Percentiles rank a stretch among this genome's conserved stretches.
Conservation (phyloP, 2,797 vertebrate species). For the Nannoperca australis region DNA sequence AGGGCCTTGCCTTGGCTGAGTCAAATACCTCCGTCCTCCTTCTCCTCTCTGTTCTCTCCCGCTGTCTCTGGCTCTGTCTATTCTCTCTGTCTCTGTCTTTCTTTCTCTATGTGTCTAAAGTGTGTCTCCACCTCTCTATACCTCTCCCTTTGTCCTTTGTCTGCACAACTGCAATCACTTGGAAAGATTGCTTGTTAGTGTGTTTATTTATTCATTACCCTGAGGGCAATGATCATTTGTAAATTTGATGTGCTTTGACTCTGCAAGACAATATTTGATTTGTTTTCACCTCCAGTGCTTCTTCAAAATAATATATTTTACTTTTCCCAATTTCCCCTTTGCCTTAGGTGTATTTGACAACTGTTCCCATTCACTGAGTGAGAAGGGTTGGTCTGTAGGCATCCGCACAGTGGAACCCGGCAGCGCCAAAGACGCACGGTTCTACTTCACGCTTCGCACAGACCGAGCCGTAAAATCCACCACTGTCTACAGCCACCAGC, state of each 20-base stretch:
- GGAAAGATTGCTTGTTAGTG: slow-evolving; percentile 32
- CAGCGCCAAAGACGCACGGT: slow-evolving; percentile 89
- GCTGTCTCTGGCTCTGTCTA: slow-evolving; percentile 59
- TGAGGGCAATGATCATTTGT: background rate
- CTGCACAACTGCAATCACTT: slow-evolving; percentile 13
- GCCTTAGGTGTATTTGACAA: slow-evolving; percentile 93
- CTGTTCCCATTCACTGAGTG: slow-evolving; percentile 91
- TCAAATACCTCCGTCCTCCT: slow-evolving; percentile 75
- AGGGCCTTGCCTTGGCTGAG: slow-evolving; percentile 75
- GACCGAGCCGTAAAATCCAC: slow-evolving; percentile 89
- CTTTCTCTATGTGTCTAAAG: slow-evolving; percentile 4
- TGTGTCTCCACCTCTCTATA: slow-evolving; percentile 7
- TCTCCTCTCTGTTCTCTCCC: slow-evolving; percentile 56
- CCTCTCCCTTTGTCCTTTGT: background rate
- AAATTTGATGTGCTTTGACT: slow-evolving; percentile 1
- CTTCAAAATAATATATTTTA: slow-evolving; percentile 7
- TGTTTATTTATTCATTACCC: slow-evolving; percentile 16
- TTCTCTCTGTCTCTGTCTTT: slow-evolving; percentile 39
- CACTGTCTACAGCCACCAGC: slow-evolving; percentile 84
- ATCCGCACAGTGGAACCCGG: slow-evolving; percentile 86
- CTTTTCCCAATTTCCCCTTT: slow-evolving; percentile 12
- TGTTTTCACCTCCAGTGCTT: background rate
- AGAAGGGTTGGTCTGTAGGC: slow-evolving; percentile 96
- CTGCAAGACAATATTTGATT: background rate
- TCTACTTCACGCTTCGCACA: slow-evolving; percentile 95